Conservation (phyloP, 2,888 invertebrate species). For the Chrysotoxum bicinctum region DNA sequence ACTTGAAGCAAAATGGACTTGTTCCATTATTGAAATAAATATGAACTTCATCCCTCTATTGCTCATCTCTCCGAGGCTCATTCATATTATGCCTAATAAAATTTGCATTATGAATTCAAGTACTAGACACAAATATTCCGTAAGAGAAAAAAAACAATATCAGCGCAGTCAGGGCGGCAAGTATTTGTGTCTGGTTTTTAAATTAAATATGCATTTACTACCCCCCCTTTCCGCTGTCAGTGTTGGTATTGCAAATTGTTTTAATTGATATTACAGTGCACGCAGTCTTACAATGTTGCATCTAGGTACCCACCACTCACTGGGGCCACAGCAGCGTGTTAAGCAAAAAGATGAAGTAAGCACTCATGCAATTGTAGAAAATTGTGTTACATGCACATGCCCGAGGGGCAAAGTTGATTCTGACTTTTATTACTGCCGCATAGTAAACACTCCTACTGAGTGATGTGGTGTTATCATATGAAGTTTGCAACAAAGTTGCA, state of each 20-base stretch:
- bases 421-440: constrained; percentile 67
- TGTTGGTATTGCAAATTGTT: constrained; percentile 50
- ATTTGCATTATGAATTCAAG: constrained; percentile 38
- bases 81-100: constrained; percentile 15
- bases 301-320: background rate
- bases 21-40: constrained; percentile 62
- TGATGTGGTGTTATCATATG: constrained; percentile 4
- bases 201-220: constrained; percentile 63
- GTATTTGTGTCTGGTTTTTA: constrained; percentile 62
- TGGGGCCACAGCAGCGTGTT: constrained; percentile 18
- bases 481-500: constrained; percentile 2
- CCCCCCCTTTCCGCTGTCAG: background rate
- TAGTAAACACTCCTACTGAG: constrained; percentile 52
- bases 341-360: constrained; percentile 60
- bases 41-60: background rate
- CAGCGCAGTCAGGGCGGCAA: constrained; percentile 17
- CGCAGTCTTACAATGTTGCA: constrained; percentile 51
- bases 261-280: constrained; percentile 68
- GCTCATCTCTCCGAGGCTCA: constrained; percentile 6
- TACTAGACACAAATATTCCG: constrained; percentile 14
- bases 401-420: constrained; percentile 43
- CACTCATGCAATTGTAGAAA: constrained; percentile 60
- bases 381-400: constrained; percentile 55
- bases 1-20: constrained; percentile 60
- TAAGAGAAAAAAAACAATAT: background rate